Evolutionary conservation across 2,888 invertebrate species (phyloP).

Genomic region (Luffia ferchaultella): DNA sequence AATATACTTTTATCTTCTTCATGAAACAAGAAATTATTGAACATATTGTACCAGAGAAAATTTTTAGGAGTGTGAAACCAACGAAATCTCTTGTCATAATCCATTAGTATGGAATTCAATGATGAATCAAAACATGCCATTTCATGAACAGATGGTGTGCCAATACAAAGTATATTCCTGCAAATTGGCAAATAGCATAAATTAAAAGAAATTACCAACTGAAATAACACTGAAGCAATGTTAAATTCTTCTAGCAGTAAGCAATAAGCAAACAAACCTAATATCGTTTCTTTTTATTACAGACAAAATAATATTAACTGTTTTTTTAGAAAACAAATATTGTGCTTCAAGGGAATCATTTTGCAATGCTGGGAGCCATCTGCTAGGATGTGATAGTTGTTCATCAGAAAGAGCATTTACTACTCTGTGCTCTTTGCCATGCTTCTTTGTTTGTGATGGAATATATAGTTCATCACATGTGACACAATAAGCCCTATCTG

Average conservation of each 20-base stretch:
- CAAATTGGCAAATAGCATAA: conserved; percentile 14
- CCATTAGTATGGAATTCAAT: conserved; percentile 73
- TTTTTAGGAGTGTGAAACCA: conserved; percentile 70
- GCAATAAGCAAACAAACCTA: conserved; percentile 36
- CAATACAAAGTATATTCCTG: conserved; percentile 84
- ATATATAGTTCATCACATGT: conserved; percentile 67
- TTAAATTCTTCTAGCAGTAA: neutral
- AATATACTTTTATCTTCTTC: conserved; percentile 64
- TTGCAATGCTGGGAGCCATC: conserved; percentile 72
- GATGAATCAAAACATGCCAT: conserved; percentile 50
- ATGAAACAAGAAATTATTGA: conserved; percentile 87
- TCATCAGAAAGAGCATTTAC: conserved; percentile 61
- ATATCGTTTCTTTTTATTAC: conserved; percentile 68
- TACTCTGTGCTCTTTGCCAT: conserved; percentile 67
- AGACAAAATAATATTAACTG: conserved; percentile 70
- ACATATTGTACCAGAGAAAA: conserved; percentile 88
- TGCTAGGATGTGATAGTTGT: conserved; percentile 69
- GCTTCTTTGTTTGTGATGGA: conserved; percentile 41
- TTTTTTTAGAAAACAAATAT: conserved; percentile 79
- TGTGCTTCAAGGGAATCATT: conserved; percentile 87
- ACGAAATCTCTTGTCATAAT: conserved; percentile 80
- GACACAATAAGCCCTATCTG: conserved; percentile 69
- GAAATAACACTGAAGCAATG: too few species aligned
- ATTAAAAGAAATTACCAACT: conserved; percentile 1
- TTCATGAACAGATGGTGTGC: conserved; percentile 84